These are phyloP conservation scores for Myocastor coypus DNA, from an alignment of 2,113 vertebrate genomes.

Conservation along the genomic window DNA sequence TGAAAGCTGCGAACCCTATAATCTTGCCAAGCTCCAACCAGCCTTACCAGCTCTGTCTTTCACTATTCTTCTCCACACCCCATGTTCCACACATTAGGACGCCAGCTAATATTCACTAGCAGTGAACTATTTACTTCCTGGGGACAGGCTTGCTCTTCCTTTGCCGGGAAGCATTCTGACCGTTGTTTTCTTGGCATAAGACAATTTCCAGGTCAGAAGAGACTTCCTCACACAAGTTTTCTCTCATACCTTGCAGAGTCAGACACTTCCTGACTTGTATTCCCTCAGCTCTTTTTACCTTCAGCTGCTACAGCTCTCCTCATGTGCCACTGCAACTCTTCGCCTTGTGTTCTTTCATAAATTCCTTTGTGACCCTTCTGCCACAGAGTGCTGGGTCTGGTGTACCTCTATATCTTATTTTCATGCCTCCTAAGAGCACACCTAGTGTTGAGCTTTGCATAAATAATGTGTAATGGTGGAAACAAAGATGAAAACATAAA, in stretches of 20 bases:
- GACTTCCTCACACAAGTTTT: not conserved
- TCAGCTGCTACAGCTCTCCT: not conserved
- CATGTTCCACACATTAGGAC: not conserved
- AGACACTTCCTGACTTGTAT: not conserved
- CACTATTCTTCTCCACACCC: not conserved
- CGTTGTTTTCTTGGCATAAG: not conserved
- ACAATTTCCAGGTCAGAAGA: not conserved
- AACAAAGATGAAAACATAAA: not conserved
- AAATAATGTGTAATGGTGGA: not conserved
- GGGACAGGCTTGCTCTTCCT: not conserved
- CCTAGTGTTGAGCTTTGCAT: not conserved
- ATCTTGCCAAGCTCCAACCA: constrained; percentile 34
- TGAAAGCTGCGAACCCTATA: not conserved
- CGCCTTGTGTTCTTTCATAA: not conserved
- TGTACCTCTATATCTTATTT: not conserved
- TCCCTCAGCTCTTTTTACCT: not conserved
- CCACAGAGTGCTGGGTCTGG: not conserved
- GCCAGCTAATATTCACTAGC: not conserved
- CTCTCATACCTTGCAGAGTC: not conserved
- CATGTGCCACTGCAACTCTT: not conserved
- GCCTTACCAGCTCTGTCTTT: not conserved
- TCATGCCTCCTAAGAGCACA: not conserved
- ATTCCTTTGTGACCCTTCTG: not conserved
- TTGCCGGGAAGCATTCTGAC: constrained; percentile 30
- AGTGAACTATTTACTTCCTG: constrained; percentile 38